Percentiles rank a stretch among this genome's conserved stretches.
These are phyloP conservation scores for Aphis craccivora DNA, from an alignment of 1,140 invertebrate species.

Conservation along the genomic window DNA sequence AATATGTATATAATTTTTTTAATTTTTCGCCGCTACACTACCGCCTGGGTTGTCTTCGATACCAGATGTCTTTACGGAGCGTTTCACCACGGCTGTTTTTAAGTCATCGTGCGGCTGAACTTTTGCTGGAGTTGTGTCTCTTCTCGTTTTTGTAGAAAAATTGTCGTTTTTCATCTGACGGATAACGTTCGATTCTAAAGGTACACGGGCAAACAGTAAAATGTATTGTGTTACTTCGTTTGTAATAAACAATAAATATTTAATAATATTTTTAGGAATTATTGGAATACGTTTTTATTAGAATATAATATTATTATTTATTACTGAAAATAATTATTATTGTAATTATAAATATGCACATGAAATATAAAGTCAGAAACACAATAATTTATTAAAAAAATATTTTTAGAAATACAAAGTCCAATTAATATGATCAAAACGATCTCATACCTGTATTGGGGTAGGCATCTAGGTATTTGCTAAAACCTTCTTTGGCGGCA, in stretches of 20 bases:
- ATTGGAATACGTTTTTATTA: neutral
- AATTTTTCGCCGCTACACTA: neutral
- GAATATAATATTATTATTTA: neutral
- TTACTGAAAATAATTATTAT: neutral
- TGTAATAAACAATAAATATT: neutral
- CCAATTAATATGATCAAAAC: too few relatives aligned
- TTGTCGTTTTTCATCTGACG: neutral
- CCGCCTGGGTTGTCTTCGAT: neutral
- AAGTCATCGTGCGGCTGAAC: neutral
- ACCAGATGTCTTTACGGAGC: neutral
- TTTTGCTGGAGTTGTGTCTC: neutral
- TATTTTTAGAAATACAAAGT: too few relatives aligned
- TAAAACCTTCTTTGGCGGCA: conserved; percentile 64
- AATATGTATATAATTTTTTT: neutral
- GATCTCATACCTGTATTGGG: conserved; percentile 19
- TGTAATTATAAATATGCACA: too few relatives aligned
- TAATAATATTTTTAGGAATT: neutral
- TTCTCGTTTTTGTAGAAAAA: neutral
- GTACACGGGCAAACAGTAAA: neutral
- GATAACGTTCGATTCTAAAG: neutral
- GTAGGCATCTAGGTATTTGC: conserved; percentile 37
- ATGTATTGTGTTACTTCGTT: neutral
- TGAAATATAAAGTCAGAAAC: too few relatives aligned
- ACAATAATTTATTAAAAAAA: too few relatives aligned
- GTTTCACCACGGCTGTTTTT: neutral